These are phyloP conservation scores for Sebastes flavidus DNA, from an alignment of 2,797 vertebrate genomes.

Conservation along the genomic window DNA sequence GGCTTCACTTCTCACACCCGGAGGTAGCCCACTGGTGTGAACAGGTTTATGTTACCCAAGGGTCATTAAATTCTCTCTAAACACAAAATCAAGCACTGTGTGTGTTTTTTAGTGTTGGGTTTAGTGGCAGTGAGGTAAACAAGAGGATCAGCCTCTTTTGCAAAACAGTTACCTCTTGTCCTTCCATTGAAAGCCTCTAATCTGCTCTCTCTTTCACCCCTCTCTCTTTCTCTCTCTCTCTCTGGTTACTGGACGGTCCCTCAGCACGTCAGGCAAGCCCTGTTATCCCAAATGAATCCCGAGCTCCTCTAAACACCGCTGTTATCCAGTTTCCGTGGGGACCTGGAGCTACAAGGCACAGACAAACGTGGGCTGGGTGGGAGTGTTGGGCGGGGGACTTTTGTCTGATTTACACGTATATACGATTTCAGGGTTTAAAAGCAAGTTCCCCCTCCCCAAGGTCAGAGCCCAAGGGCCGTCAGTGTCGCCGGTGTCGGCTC, in stretches of 20 bases:
- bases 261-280: conserved; percentile 85
- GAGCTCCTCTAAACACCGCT: conserved; percentile 90
- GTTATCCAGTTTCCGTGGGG: conserved; percentile 93
- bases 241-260: conserved; percentile 44
- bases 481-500: conserved; percentile 5
- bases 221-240: conserved; percentile 23
- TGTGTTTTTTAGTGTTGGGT: conserved; percentile 15
- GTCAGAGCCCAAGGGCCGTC: conserved; percentile 79
- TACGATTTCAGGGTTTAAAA: conserved; percentile 88
- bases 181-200: conserved; percentile 83
- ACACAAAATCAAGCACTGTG: not conserved
- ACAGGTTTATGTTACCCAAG: not conserved
- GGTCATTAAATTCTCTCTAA: not conserved
- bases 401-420: conserved; percentile 95
- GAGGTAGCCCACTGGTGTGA: not conserved
- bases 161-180: conserved; percentile 83
- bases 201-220: conserved; percentile 72
- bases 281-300: conserved; percentile 90
- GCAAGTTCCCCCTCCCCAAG: conserved; percentile 84
- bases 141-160: conserved; percentile 71
- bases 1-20: too few species aligned
- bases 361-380: conserved; percentile 56
- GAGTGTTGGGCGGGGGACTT: conserved; percentile 86
- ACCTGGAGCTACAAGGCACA: conserved; percentile 74
- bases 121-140: conserved; percentile 23